Conservation (phyloP, 2,113 vertebrate genomes). For the Fulmarus glacialis region DNA sequence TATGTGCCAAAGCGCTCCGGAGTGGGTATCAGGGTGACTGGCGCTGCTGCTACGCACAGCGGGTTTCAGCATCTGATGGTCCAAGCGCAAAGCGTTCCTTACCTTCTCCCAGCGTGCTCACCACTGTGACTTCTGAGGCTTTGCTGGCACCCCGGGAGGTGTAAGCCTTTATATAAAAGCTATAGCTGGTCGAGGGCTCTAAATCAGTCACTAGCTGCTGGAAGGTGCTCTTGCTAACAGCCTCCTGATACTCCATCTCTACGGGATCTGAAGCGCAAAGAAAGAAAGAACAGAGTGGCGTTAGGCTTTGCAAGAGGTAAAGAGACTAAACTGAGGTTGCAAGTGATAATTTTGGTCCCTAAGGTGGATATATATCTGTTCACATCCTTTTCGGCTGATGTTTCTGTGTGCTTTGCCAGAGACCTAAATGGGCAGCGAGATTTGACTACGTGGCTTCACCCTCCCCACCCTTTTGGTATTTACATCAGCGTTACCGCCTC, state of each 20-base stretch:
- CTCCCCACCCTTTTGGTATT: not conserved
- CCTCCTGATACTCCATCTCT: constrained; percentile 97
- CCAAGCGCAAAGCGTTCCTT: constrained; percentile 30
- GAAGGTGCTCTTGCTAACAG: constrained; percentile 93
- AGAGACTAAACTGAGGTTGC: not conserved
- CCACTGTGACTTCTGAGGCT: constrained; percentile 82
- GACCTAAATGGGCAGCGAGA: not conserved
- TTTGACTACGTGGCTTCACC: not conserved
- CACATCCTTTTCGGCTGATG: not conserved
- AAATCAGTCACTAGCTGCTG: constrained; percentile 93
- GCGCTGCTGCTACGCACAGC: not conserved
- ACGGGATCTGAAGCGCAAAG: constrained; percentile 80
- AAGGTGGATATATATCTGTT: not conserved
- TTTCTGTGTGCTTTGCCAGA: not conserved
- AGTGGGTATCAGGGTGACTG: not conserved
- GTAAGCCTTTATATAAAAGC: constrained; percentile 97
- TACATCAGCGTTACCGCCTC: not conserved
- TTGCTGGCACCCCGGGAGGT: constrained; percentile 94
- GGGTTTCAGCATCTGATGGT: not conserved
- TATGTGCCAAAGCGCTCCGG: fast-evolving
- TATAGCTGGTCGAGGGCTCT: constrained; percentile 94
- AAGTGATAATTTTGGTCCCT: not conserved
- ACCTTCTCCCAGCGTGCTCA: constrained; percentile 95
- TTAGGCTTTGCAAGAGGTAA: not conserved
- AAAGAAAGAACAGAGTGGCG: not conserved